These are phyloP conservation scores for Hypsibius dujardini DNA, from an alignment of 1,140 invertebrate genomes.

Conservation along the genomic window DNA sequence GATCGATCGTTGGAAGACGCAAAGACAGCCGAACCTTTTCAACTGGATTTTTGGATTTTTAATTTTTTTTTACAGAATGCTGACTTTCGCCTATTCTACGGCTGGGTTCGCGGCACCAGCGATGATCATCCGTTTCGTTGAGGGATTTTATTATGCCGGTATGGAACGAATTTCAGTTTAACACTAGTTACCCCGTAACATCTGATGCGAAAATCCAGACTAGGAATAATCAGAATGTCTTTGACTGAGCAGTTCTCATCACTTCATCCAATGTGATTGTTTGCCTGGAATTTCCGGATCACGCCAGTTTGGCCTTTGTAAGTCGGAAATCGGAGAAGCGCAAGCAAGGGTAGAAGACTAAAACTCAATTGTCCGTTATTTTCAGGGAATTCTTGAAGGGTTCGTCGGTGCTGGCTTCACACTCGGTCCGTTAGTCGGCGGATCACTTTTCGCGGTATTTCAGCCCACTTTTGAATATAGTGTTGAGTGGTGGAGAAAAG, in stretches of 20 bases:
- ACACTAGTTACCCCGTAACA: too few species aligned
- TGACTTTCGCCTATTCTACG: not conserved
- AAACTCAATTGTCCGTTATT: too few species aligned
- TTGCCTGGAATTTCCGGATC: constrained; percentile 11
- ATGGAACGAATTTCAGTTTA: not conserved
- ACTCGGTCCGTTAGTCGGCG: not conserved
- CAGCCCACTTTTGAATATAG: not conserved
- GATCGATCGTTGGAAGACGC: not conserved
- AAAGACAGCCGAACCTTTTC: too few species aligned
- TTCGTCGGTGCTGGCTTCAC: constrained; percentile 14
- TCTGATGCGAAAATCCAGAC: too few species aligned
- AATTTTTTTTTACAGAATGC: not conserved
- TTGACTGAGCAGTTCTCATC: not conserved
- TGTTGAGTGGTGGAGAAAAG: not conserved
- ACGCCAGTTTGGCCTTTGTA: constrained; percentile 12
- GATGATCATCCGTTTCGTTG: not conserved
- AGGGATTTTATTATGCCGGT: constrained; percentile 13
- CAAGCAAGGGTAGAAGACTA: too few species aligned
- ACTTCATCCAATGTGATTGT: constrained; percentile 13
- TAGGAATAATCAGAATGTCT: not conserved
- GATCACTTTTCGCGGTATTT: not conserved
- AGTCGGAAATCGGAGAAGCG: not conserved
- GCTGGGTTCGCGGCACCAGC: not conserved
- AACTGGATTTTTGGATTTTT: too few species aligned
- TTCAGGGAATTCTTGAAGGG: constrained; percentile 12